phyloP scores from a whole-genome alignment of 1,140 invertebrate species.

The Drosophila repletoides region DNA sequence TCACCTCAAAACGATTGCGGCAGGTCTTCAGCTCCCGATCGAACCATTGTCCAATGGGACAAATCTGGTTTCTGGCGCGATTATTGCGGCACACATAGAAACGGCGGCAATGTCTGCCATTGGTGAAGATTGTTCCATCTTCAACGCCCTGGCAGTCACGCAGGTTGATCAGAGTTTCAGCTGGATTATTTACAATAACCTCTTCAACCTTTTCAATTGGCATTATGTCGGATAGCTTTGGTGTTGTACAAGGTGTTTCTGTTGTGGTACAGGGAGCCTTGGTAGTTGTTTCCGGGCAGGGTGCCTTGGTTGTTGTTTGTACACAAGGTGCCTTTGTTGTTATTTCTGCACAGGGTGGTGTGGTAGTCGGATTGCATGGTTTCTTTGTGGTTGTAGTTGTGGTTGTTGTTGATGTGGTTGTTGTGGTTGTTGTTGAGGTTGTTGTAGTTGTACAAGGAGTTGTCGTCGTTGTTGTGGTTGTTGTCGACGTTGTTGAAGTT shows the following conservation, averaged over 20 bases:
- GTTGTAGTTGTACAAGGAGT: neutral
- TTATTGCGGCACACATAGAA: conserved; percentile 47
- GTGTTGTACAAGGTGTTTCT: conserved; percentile 15
- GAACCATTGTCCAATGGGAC: conserved; percentile 48
- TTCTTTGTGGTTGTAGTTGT: neutral
- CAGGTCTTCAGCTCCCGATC: conserved; percentile 42
- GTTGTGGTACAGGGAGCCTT: neutral
- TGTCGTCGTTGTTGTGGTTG: neutral
- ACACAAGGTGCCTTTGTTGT: conserved; percentile 1
- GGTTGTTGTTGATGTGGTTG: neutral
- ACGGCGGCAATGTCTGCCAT: conserved; percentile 47
- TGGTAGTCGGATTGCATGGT: neutral
- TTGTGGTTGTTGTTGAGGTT: neutral
- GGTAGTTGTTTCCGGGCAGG: neutral
- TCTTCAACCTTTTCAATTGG: neutral
- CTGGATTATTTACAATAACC: neutral
- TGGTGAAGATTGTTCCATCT: conserved; percentile 37
- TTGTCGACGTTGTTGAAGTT: conserved; percentile 1
- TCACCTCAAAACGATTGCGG: conserved; percentile 17
- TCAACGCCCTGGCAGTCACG: conserved; percentile 38
- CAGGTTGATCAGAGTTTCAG: neutral
- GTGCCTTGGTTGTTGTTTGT: conserved; percentile 8
- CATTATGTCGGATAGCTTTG: neutral
- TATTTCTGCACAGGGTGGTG: neutral
- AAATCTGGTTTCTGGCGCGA: conserved; percentile 32